Base-by-base conservation (phyloP, 2,888 invertebrate genomes). In the Ormyrus thymus region DNA sequence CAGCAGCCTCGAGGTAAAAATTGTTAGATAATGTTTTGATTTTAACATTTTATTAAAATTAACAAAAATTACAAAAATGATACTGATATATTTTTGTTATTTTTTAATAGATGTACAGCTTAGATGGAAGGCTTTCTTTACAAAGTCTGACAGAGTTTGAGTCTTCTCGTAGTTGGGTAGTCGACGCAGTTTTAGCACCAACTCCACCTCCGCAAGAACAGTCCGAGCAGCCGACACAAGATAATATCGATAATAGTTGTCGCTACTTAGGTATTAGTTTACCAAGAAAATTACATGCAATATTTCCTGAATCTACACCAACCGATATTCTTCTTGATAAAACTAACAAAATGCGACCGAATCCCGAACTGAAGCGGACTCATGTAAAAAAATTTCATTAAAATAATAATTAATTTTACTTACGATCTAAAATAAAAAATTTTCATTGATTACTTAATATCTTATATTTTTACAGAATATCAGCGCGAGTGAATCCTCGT, bases 191-290 rank as follows among this genome's bases (percentile, higher is more conserved):
- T 59, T 76, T 85, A 7, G 83, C 86, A 4, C 82, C 86, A 7
- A 87, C 87, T 5, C 86, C 88, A 10, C 85, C 72, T 8, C 5
- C 61, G 10, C 66, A 65, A 7, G 56, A 48, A 45, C 55, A 55
- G 7, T 4, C 53, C 7, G 7, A 50, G 56, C 43, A 51, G 7
- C 10, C 13, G 29, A 87, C 68, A 7, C 64, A 66, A 84, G 89
- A 55, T 84, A 90, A 85, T 48, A 92, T 92, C 71, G 92, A 92
- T 74, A 91, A 91, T 64, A 93, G 92, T 62, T 89, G 91, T 48
- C 90, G 92, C 82, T 95, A 94, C 87, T 93, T 95, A 91, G 96
- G 96, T 43, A 93, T 96, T 78, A 93, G 95, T 86, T 91, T 96
- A 83, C 96, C 96, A 7, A 91, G 92, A 75, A 93, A 93, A 85